Conservation (phyloP, 2,888 invertebrate species). For the Xylota segnis region DNA sequence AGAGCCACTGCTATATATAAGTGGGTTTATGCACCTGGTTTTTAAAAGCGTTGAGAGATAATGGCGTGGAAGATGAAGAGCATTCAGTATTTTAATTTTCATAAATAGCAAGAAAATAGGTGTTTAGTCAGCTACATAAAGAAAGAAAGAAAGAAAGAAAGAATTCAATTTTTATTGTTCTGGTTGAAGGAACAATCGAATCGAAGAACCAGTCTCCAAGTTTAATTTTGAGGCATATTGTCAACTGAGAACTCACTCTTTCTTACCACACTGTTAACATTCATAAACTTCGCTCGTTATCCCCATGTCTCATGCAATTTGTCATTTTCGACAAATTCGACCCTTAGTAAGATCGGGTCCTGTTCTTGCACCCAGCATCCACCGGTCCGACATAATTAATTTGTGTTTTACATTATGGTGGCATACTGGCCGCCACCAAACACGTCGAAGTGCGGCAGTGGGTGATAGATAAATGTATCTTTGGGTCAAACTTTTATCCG, state of each 20-base stretch:
- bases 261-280: slow-evolving; percentile 31
- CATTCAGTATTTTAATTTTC: no score
- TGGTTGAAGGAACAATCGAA: no score
- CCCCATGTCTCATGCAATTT: slow-evolving; percentile 45
- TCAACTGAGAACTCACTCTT: not conserved
- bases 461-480: slow-evolving; percentile 77
- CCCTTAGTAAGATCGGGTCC: slow-evolving; percentile 41
- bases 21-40: no score
- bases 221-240: no score
- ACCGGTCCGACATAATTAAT: slow-evolving; percentile 68
- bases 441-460: slow-evolving; percentile 29
- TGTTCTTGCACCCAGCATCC: slow-evolving; percentile 45
- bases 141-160: no score
- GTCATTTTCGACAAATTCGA: slow-evolving; percentile 71
- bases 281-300: not conserved
- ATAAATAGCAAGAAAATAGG: no score
- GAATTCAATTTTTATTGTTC: no score
- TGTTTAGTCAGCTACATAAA: no score
- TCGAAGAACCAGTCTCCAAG: no score
- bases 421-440: slow-evolving; percentile 17
- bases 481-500: slow-evolving; percentile 76
- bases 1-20: no score
- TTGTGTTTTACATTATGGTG: slow-evolving; percentile 64
- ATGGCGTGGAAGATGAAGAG: no score
- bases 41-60: no score